Evolutionary conservation across 2,797 vertebrate species (phyloP).

Genomic region (Notoglanidium macrostoma): DNA sequence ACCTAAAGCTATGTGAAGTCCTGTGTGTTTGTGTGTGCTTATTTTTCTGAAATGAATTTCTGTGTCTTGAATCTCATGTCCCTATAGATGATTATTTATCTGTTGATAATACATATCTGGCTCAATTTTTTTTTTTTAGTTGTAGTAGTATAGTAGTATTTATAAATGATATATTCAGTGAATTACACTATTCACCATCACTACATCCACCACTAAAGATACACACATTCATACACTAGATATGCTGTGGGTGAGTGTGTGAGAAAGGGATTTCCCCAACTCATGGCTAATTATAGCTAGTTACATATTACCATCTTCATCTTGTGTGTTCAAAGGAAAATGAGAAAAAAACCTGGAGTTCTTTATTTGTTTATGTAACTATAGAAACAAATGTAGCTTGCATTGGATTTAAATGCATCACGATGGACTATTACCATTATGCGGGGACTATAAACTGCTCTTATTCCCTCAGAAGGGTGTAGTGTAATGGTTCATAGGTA

Average conservation of each 20-base stretch:
- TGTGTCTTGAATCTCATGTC: background rate
- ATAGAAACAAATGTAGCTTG: background rate
- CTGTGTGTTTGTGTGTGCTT: background rate
- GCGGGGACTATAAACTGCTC: background rate
- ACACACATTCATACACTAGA: background rate
- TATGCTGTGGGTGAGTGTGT: background rate
- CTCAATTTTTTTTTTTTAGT: background rate
- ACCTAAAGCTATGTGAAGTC: slow-evolving; percentile 3
- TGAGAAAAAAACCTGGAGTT: background rate
- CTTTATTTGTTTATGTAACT: background rate
- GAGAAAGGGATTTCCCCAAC: background rate
- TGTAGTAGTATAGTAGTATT: background rate
- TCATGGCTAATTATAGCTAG: background rate
- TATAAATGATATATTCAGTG: background rate
- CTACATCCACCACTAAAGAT: background rate
- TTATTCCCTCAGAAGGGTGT: background rate
- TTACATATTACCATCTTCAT: background rate
- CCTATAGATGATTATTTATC: background rate
- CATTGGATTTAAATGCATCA: background rate
- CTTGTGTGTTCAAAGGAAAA: background rate
- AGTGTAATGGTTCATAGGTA: background rate
- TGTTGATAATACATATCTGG: background rate
- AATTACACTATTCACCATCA: background rate
- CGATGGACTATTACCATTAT: background rate
- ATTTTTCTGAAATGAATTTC: background rate